A percentile compares a stretch with the other conserved stretches of the same genome.
Evolutionary conservation across 2,797 vertebrate genomes (phyloP).

Genomic region (Rhynchonycteris naso): DNA sequence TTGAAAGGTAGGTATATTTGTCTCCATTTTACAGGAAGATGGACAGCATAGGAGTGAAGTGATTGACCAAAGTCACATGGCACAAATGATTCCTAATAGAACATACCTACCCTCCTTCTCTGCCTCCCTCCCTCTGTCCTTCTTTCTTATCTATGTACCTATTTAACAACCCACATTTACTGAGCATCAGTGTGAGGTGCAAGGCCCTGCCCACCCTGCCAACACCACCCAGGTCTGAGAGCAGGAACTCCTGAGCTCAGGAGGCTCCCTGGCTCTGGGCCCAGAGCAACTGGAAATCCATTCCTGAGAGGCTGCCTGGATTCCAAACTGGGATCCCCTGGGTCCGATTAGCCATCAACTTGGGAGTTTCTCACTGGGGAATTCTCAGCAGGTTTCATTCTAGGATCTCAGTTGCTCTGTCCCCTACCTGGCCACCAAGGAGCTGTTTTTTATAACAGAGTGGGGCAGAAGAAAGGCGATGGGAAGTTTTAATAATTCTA

Average conservation of each 20-base stretch:
- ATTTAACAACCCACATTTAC: background rate
- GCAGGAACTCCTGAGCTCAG: background rate
- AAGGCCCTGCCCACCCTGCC: background rate
- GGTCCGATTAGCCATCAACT: background rate
- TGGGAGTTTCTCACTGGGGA: background rate
- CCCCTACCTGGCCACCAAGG: constrained; percentile 59
- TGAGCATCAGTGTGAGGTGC: accelerated
- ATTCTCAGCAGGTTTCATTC: background rate
- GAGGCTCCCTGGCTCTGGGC: background rate
- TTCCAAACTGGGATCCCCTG: constrained; percentile 28
- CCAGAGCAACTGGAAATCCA: background rate
- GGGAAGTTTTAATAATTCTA: constrained; percentile 47
- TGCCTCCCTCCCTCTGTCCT: background rate
- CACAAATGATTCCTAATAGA: background rate
- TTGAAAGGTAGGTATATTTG: too few relatives aligned
- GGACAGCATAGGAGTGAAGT: background rate
- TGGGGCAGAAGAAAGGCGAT: constrained; percentile 7
- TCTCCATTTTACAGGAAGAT: background rate
- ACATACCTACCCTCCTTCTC: too few relatives aligned
- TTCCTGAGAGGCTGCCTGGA: background rate
- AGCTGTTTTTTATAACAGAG: constrained; percentile 63
- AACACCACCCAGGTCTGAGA: background rate
- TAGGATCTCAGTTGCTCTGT: constrained; percentile 62
- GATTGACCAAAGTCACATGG: background rate
- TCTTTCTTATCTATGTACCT: background rate